A percentile compares a stretch with the other conserved stretches of the same genome.
Conservation (phyloP, 2,888 invertebrate genomes). For the Drosophila parthenogenetica region DNA sequence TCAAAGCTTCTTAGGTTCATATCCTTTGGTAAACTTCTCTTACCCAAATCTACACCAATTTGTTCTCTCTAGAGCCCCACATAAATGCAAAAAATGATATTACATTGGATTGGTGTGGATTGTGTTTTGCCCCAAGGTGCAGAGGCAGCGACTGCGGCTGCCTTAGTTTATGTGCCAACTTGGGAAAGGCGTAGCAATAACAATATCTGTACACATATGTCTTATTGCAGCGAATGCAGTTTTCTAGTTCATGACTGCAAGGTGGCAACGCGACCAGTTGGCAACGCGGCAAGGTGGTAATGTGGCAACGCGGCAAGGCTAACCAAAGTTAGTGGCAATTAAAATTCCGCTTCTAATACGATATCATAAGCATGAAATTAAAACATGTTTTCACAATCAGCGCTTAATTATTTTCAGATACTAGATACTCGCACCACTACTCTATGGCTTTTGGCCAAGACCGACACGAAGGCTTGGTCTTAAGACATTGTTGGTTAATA, state of each 20-base stretch:
- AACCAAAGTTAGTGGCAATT: slow-evolving; percentile 64
- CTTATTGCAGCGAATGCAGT: slow-evolving; percentile 21
- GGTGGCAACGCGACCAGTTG: slow-evolving; percentile 1
- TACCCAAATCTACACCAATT: not conserved
- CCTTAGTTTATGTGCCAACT: slow-evolving; percentile 71
- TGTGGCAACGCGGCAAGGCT: slow-evolving; percentile 46
- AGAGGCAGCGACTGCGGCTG: slow-evolving; percentile 33
- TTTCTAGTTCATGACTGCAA: slow-evolving; percentile 57
- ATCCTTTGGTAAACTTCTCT: not conserved
- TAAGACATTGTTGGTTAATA: slow-evolving; percentile 63
- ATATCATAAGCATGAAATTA: slow-evolving; percentile 80
- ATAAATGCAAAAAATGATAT: slow-evolving; percentile 20
- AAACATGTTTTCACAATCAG: slow-evolving; percentile 72
- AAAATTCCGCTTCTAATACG: slow-evolving; percentile 70
- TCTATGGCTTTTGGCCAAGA: not conserved
- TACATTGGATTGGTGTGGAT: slow-evolving; percentile 67
- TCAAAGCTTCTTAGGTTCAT: too few species aligned
- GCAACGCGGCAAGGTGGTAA: slow-evolving; percentile 10
- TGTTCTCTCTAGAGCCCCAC: not conserved
- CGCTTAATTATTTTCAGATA: slow-evolving; percentile 50
- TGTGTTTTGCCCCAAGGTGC: slow-evolving; percentile 62
- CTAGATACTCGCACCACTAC: not conserved
- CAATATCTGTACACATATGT: slow-evolving; percentile 59
- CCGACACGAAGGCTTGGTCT: slow-evolving; percentile 11
- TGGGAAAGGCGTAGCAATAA: slow-evolving; percentile 52